Evolutionary conservation across 2,888 invertebrate genomes (phyloP), one percentile per base, ranked within the genome.

Genomic region (Troglohyphantes excavatus): DNA sequence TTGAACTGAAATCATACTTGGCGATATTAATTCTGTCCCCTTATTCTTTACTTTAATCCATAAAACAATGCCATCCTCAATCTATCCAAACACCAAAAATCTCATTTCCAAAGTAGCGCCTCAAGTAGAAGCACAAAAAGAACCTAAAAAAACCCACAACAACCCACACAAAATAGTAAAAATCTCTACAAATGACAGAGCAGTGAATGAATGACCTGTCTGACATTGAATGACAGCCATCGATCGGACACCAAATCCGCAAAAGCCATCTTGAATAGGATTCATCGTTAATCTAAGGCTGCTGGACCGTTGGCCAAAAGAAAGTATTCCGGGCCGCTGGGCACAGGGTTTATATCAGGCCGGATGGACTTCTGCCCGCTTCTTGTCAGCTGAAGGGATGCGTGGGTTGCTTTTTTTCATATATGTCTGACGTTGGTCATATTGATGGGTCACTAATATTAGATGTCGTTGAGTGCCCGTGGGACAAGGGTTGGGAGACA

Each of bases 171-270:
- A 53, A 53, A 53, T 5, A 43, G n/a, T 39, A 63, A 65, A 33
- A 73, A 73, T 46, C 61, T 39, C 63, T 65, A 73, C 73, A 73
- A 53, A 63, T 73, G 83, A 83, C 70, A 70, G 78, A 86, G 78
- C 85, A 78, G 59, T 27, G 70, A 78, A 86, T 86, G 70, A 86
- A 86, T 86, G 85, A 70, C 68, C 67, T 19, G 76, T 53, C 17
- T 70, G 78, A 86, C 85, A 68, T 70, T 78, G 85, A 86, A 39
- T 78, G 85, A 76, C 85, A 86, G 78, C 43, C 39, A 86, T 86
- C 85, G 78, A 86, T 86, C 85, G 26, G 26, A 11, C 17, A 5
- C 76, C 19, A 86, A 86, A 86, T 86, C 85, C 85, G 43, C 85
- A 86, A 61, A 68, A 76, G 78, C 70, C 76, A 86, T 70, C 78